These are phyloP conservation scores for Anthopleura xanthogrammica DNA, from an alignment of 92 coral and sea anemone species.

Conservation along the genomic window DNA sequence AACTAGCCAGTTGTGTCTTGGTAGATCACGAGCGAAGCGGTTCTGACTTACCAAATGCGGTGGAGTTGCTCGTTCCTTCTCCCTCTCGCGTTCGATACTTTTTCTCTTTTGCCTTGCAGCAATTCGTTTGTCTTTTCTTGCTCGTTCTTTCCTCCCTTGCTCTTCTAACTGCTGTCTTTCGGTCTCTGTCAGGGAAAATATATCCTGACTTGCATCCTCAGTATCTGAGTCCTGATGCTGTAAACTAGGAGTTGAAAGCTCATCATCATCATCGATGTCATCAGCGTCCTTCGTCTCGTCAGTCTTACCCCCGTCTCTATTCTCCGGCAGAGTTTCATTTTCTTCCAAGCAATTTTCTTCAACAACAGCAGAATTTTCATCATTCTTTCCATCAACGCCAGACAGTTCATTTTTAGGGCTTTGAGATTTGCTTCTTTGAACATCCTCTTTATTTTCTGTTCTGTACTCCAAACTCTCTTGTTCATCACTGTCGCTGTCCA, in stretches of 20 bases:
- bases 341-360: background rate
- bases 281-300: constrained; percentile 10
- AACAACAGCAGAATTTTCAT: background rate
- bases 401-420: constrained; percentile 17
- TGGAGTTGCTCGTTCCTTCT: constrained; percentile 79
- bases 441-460: constrained; percentile 17
- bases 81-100: constrained; percentile 73
- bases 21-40: constrained; percentile 94
- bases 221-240: constrained; percentile 52
- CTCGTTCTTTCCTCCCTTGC: constrained; percentile 58
- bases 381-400: constrained; percentile 9
- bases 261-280: constrained; percentile 25
- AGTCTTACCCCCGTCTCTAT: background rate
- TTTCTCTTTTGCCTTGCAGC: constrained; percentile 70
- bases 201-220: constrained; percentile 67
- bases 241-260: constrained; percentile 14
- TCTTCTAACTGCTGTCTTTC: constrained; percentile 61
- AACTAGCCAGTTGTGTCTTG: constrained; percentile 98
- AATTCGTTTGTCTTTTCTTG: constrained; percentile 64
- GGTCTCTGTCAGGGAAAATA: constrained; percentile 53
- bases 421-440: constrained; percentile 10
- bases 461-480: constrained; percentile 16
- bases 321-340: background rate
- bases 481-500: constrained; percentile 60
- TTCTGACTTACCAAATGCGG: constrained; percentile 90